Evolutionary conservation across 2,113 vertebrate genomes (phyloP), one percentile per base, ranked within the genome.

Genomic region (Apteryx owenii): DNA sequence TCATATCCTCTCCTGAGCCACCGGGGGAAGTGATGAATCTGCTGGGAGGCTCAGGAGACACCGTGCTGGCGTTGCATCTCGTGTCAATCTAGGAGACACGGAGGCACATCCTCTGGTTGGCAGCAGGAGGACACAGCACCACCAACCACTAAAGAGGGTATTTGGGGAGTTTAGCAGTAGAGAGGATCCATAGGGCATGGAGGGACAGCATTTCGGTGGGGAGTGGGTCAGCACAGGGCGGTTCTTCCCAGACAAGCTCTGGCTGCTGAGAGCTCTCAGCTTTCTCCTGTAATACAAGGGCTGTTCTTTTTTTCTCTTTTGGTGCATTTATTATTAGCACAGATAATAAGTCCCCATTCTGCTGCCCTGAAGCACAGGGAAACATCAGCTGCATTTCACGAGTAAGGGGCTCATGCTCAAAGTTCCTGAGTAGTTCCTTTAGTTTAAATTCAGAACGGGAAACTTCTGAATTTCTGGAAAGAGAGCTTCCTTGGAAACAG

Each of bases 1-100:
- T 84, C 77, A 36, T 64, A 29, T 89, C 60, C 85, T 69, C 73
- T 90, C 53, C 68, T 3, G 16, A 93, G 84, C 82, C 23, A 19
- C 64, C n/a, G 51, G 25, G 69, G 88, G 65, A 96, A 87, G 66
- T 79, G 91, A 87, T 64, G 85, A 64, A 76, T 81, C 83, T 50
- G 23, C 46, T 53, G 40, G 33, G 86, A 93, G 46, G 60, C 60
- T 88, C 31, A 44, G 42, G 75, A 61, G 68, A 66, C 54, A 18
- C 31, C 0, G 1, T 44, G 36, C 82, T 92, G 84, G 92, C 29
- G 0, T 38, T 42, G 69, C n/a, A 50, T 64, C 53, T 65, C 4
- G 13, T 6, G 0, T 51, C 65, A 60, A n/a, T 29, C 61, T 64
- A 7, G 28, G 44, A 71, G 62, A 62, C 36, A 1, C 1, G 0